A percentile compares a stretch with the other conserved stretches of the same genome.
Evolutionary conservation across 2,113 vertebrate species (phyloP).

Genomic region (Gasterosteus aculeatus): DNA sequence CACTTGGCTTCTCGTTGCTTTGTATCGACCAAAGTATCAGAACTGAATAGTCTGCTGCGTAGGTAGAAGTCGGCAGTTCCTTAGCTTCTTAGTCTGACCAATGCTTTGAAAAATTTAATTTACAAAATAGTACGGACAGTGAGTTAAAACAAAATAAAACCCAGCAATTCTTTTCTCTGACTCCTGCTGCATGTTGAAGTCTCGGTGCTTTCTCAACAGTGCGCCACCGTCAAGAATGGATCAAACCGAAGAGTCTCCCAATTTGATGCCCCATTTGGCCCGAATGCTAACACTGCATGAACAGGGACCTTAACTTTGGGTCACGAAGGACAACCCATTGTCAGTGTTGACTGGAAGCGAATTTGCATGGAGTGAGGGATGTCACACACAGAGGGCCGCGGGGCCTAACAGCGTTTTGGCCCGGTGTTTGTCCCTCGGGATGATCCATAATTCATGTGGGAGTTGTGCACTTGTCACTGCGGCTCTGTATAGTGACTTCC

Average conservation of each 20-base stretch:
- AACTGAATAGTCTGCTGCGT: not conserved
- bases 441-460: conserved; percentile 76
- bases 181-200: not conserved
- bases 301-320: conserved; percentile 11
- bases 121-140: conserved; percentile 1
- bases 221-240: not conserved
- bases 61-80: conserved; percentile 8
- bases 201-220: not conserved
- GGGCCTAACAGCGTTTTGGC: conserved; percentile 56
- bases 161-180: not conserved
- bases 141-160: conserved; percentile 6
- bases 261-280: conserved; percentile 7
- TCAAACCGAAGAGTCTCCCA: conserved; percentile 3
- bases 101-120: conserved; percentile 36
- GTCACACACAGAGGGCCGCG: conserved; percentile 45
- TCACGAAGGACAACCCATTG: conserved; percentile 37
- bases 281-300: not conserved
- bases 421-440: conserved; percentile 52
- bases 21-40: not conserved
- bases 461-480: conserved; percentile 62
- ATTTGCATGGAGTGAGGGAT: conserved; percentile 56
- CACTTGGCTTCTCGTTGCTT: not conserved
- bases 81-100: conserved; percentile 17
- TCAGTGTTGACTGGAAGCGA: conserved; percentile 35
- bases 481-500: conserved; percentile 42